These are phyloP conservation scores for Scaptodrosophila latifasciaeformis DNA, from an alignment of 2,888 invertebrate species.

Conservation along the genomic window DNA sequence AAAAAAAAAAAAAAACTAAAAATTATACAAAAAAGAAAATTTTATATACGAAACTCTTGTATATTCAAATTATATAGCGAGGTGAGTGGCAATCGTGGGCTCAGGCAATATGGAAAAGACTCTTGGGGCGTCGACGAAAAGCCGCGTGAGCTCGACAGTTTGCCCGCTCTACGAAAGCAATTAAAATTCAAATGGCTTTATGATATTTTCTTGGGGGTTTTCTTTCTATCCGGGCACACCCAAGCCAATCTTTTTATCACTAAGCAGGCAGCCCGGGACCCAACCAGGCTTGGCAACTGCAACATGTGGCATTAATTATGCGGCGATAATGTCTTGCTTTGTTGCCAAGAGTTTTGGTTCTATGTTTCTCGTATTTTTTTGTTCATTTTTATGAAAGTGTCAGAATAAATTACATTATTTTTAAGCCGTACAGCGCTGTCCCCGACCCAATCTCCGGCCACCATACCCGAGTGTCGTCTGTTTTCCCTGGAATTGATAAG, in stretches of 20 bases:
- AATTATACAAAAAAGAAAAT: too few species aligned
- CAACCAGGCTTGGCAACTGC: slow-evolving; percentile 25
- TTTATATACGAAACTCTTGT: background rate
- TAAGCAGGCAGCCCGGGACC: slow-evolving; percentile 1
- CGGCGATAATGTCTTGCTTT: slow-evolving; percentile 65
- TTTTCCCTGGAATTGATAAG: slow-evolving; percentile 36
- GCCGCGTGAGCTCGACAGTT: too few species aligned
- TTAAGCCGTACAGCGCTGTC: slow-evolving; percentile 26
- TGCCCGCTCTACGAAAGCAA: slow-evolving; percentile 51
- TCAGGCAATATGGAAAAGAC: slow-evolving; percentile 47
- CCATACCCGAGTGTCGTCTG: slow-evolving; percentile 7
- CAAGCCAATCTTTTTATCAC: slow-evolving; percentile 15
- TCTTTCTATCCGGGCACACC: slow-evolving; percentile 29
- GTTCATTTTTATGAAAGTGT: slow-evolving; percentile 63
- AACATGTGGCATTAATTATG: slow-evolving; percentile 69
- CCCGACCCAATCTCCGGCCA: background rate
- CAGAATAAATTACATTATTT: slow-evolving; percentile 66
- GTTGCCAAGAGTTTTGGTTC: slow-evolving; percentile 47
- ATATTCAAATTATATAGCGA: background rate
- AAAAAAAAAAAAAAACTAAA: background rate
- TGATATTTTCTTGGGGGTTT: slow-evolving; percentile 35
- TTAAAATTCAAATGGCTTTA: slow-evolving; percentile 61
- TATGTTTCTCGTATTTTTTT: slow-evolving; percentile 25
- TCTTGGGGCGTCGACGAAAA: slow-evolving; percentile 20
- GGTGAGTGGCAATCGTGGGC: background rate